Conservation (phyloP, 2,113 vertebrate species). For the Catagonus wagneri region DNA sequence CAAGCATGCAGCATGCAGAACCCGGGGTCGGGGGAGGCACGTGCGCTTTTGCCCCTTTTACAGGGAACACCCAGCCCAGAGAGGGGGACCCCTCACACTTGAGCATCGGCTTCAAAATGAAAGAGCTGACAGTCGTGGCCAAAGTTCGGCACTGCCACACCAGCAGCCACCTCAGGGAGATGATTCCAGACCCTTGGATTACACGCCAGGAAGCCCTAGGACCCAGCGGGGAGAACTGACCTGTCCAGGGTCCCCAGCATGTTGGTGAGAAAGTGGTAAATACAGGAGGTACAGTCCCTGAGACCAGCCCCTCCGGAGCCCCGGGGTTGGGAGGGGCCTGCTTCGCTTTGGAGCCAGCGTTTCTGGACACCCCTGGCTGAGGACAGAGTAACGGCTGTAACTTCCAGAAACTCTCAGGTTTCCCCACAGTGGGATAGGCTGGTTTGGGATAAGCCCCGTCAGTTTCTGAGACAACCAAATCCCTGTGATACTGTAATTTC, state of each 20-base stretch:
- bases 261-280: background rate
- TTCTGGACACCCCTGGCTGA: background rate
- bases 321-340: background rate
- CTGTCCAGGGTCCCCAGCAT: background rate
- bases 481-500: background rate
- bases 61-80: background rate
- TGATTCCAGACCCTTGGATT: background rate
- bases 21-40: fast-evolving
- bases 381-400: background rate
- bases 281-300: background rate
- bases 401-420: background rate
- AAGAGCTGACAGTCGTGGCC: background rate
- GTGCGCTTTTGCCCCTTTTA: background rate
- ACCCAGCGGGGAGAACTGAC: background rate
- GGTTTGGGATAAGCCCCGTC: background rate
- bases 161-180: background rate
- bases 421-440: background rate
- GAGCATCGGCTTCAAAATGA: background rate
- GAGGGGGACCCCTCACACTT: background rate
- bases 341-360: background rate
- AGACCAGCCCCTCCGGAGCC: background rate
- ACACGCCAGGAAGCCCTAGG: background rate
- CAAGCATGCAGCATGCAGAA: background rate
- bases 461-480: background rate
- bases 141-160: background rate